Evolutionary conservation across 2,888 invertebrate genomes (phyloP), one percentile per base, ranked within the genome.

Genomic region (Brachypterus glaber): DNA sequence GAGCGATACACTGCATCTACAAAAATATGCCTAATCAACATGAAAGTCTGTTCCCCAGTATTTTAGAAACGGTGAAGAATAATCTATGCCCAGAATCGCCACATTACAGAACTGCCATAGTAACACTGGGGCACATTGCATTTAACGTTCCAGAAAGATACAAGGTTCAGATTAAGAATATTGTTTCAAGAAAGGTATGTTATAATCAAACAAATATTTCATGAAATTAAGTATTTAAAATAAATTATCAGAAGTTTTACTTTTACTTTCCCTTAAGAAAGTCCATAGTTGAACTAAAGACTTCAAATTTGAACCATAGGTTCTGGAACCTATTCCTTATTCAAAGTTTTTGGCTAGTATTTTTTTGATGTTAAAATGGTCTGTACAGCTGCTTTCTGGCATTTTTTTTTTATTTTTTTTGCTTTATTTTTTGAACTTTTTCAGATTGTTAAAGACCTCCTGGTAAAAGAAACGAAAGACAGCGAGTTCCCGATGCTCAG

Each of bases 51-150:
- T 91, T 90, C 67, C 81, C 83, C 2, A 82, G 83, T 52, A 84
- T 90, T 50, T 71, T 91, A 55, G 89, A 91, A 52, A 77, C 78
- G 40, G 69, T 89, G 40, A 84, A 85, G 57, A 68, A 74, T 7
- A 84, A 86, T 25, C 68, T 95, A 26, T 75, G 71, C 32, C 81
- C 85, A 0, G 75, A 76, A 36, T 84, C 83, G 39, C 77, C 77
- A 30, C 78, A 89, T 66, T 95, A 92, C 66, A 78, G 91, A 55
- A 95, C 95, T 13, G 88, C 93, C 40, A 88, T 96, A 51, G 92
- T 96, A 3, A 84, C 91, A 1, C 72, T 96, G 36, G 96, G 96
- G 1, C 96, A 96, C 65, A 85, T 97, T 53, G 92, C 95, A 1
- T 86, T 82, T 63, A 84, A 91, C 63, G 77, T 92, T 66, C 92